These are phyloP conservation scores for Musca vetustissima DNA, from an alignment of 1,140 invertebrate species.

Conservation along the genomic window DNA sequence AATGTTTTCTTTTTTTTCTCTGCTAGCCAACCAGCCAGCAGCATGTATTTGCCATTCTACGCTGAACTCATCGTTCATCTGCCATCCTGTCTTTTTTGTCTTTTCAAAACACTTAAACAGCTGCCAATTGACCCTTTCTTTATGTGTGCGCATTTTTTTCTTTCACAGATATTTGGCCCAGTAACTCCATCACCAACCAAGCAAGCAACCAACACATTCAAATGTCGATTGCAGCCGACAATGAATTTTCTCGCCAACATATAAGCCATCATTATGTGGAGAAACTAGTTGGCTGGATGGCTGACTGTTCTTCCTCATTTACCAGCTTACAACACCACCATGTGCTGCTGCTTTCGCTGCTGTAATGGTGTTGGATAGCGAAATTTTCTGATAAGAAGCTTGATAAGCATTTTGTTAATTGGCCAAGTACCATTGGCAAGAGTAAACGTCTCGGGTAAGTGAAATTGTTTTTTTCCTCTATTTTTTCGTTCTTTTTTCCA, in stretches of 20 bases:
- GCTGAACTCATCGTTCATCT: no score
- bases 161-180: no score
- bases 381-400: slow-evolving; percentile 1
- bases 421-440: slow-evolving; percentile 1
- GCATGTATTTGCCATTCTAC: no score
- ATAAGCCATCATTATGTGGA: no score
- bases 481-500: neutral
- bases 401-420: slow-evolving; percentile 24
- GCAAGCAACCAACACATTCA: neutral
- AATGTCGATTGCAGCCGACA: neutral
- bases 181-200: no score
- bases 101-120: slow-evolving; percentile 15
- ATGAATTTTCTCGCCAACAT: neutral
- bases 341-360: no score
- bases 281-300: no score
- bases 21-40: no score
- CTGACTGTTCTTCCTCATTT: no score
- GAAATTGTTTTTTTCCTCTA: slow-evolving; percentile 13
- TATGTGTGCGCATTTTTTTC: no score
- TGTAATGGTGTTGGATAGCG: no score
- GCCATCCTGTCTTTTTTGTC: neutral
- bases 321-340: no score
- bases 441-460: neutral
- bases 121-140: slow-evolving; percentile 21
- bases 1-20: neutral